These are phyloP conservation scores for Hylomyscus alleni DNA, from an alignment of 2,797 vertebrate genomes.

Conservation along the genomic window DNA sequence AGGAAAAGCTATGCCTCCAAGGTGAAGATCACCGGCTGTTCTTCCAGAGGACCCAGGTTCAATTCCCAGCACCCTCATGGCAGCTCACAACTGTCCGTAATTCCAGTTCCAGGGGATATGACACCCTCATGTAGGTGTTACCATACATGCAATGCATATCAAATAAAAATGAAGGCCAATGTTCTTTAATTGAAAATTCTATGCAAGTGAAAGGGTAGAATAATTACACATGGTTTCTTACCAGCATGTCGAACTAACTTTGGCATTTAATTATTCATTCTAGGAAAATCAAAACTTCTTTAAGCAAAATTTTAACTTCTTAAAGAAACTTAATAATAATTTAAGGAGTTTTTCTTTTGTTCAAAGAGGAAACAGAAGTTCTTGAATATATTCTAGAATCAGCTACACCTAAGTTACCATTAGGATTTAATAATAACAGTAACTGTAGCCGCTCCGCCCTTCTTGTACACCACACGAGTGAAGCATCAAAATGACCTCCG, in stretches of 20 bases:
- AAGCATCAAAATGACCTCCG: neutral
- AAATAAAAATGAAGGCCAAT: neutral
- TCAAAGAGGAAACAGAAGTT: neutral
- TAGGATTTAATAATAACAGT: neutral
- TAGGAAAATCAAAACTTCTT: slow-evolving; percentile 29
- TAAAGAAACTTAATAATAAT: neutral
- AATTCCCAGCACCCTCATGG: neutral
- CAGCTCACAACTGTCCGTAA: neutral
- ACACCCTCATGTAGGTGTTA: too few species aligned
- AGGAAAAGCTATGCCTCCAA: neutral
- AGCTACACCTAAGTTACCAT: neutral
- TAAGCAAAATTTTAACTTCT: neutral
- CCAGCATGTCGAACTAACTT: neutral
- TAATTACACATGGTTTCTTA: neutral
- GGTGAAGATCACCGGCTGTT: neutral
- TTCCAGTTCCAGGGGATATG: neutral
- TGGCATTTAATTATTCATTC: neutral
- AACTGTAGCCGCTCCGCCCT: neutral
- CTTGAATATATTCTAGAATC: neutral
- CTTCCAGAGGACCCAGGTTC: neutral
- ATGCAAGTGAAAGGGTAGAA: neutral
- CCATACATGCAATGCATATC: neutral
- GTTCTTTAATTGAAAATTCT: neutral
- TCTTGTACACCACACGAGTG: neutral
- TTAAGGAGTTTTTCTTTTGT: neutral